These are phyloP conservation scores for Gavia stellata DNA, from an alignment of 2,113 vertebrate genomes.

Conservation along the genomic window DNA sequence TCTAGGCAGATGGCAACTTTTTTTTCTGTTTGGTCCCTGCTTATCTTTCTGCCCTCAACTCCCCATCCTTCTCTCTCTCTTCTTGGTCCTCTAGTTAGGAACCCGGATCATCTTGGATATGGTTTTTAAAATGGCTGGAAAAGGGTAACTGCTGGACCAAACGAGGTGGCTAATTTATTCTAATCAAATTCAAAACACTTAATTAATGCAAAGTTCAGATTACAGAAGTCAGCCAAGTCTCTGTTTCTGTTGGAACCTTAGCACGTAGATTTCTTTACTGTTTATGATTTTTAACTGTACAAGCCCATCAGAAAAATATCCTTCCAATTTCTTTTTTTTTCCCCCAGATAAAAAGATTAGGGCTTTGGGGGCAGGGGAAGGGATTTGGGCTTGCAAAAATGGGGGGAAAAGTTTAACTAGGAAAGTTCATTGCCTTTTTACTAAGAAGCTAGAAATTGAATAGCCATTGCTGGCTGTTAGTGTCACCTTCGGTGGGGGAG, in stretches of 20 bases:
- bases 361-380: not conserved
- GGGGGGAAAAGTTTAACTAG: not conserved
- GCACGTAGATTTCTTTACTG: constrained; percentile 11
- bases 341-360: not conserved
- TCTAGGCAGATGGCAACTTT: not conserved
- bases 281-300: constrained; percentile 26
- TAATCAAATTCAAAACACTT: constrained; percentile 52
- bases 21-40: not conserved
- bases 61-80: not conserved
- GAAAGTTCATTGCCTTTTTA: not conserved
- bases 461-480: not conserved
- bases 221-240: constrained; percentile 53
- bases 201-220: constrained; percentile 56
- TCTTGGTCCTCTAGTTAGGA: not conserved
- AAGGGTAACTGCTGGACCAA: not conserved
- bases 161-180: constrained; percentile 36
- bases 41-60: not conserved
- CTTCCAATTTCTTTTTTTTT: not conserved
- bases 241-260: constrained; percentile 59
- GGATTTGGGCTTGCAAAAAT: not conserved
- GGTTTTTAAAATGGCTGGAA: constrained; percentile 3
- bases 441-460: not conserved
- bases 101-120: not conserved
- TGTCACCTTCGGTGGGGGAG: not conserved
- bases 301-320: constrained; percentile 4